These are phyloP conservation scores for Caenorhabditis imperialis DNA, from an alignment of 2,888 invertebrate genomes.

Conservation along the genomic window DNA sequence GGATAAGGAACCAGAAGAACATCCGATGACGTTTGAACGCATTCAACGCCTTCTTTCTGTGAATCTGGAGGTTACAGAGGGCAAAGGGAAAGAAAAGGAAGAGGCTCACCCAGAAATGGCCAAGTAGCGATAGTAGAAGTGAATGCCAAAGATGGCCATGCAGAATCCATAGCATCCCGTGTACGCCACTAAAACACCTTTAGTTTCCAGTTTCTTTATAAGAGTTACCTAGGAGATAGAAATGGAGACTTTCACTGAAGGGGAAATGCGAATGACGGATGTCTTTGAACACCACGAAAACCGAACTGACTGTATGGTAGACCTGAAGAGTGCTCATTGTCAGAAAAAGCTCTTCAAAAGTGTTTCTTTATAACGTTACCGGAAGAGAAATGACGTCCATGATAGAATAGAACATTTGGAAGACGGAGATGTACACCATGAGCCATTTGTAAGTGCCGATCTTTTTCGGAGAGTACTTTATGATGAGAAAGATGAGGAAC, in stretches of 20 bases:
- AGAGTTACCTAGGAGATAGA: constrained; percentile 6
- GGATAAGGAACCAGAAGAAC: constrained; percentile 15
- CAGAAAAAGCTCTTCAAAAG: too few relatives aligned
- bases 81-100: not conserved
- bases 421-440: constrained; percentile 41
- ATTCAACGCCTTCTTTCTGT: not conserved
- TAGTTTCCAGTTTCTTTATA: too few relatives aligned
- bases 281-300: constrained; percentile 34
- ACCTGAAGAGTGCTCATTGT: too few relatives aligned
- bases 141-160: constrained; percentile 44
- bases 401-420: constrained; percentile 41
- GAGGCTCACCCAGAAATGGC: constrained; percentile 25
- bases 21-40: constrained; percentile 5
- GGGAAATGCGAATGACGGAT: constrained; percentile 4
- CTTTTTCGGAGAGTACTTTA: constrained; percentile 33
- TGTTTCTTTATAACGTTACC: too few relatives aligned
- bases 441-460: constrained; percentile 35
- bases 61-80: not conserved
- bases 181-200: constrained; percentile 14
- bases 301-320: constrained; percentile 33
- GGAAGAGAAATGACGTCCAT: constrained; percentile 32
- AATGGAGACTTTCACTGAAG: not conserved
- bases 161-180: constrained; percentile 37
- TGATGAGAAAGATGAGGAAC: constrained; percentile 22
- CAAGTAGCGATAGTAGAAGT: constrained; percentile 36